Evolutionary conservation across 2,113 vertebrate genomes (phyloP), one percentile per base, ranked within the genome.

Genomic region (Ophthalmotilapia sp.): DNA sequence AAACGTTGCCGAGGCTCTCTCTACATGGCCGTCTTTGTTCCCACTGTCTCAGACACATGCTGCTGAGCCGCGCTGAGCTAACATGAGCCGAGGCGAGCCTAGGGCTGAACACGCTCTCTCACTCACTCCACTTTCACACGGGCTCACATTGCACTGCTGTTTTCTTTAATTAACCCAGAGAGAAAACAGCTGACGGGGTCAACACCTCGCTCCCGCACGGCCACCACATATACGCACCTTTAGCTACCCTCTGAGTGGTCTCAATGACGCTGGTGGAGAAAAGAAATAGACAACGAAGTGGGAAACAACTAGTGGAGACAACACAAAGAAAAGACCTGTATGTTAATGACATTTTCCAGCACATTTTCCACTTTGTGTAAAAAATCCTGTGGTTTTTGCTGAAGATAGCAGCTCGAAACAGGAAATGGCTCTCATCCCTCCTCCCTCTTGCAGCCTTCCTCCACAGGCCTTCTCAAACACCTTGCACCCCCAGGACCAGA

Each of bases 101-200:
- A 31, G 90, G 88, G 84, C 92, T 86, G 88, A 94, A 90, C 90
- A 83, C 82, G 42, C 91, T 90, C 92, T 81, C 91, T 90, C 91
- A 15, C 94, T 91, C 82, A 23, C 94, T 91, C 70, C 88, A 91
- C 92, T 95, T 96, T 97, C 95, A 95, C 95, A 96, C 93, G 89
- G 94, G 95, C 93, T 96, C 94, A 91, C 85, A 82, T 95, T 95
- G 95, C 95, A 94, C 91, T 38, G 91, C 95, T 96, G 95, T 95
- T 96, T 96, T 96, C 95, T 96, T 96, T 97, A 96, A 97, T 97
- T 96, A 97, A 96, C 96, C 96, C 96, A 9, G 94, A 88, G 96
- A 96, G 96, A 96, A 94, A 94, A 93, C 92, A 93, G 94, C 94
- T 96, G 95, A 96, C 91, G 75, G 93, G 95, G 96, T 96, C 95